Evolutionary conservation across 2,888 invertebrate genomes (phyloP).

Genomic region (Clanis bilineata): DNA sequence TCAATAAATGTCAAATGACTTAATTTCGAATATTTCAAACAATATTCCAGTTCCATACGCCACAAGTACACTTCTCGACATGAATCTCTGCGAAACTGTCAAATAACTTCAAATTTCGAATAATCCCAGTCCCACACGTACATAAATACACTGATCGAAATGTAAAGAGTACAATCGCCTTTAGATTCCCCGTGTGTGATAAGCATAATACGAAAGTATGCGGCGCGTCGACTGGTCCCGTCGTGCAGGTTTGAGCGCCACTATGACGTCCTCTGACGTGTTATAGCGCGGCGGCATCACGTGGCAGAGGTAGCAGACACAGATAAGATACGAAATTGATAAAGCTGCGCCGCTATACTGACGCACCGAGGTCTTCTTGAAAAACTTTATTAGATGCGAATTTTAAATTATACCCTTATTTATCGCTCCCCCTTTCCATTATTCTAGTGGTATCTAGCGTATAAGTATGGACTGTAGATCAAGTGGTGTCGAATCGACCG

Average conservation of each 20-base stretch:
- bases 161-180: neutral
- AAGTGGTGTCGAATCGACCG: too few relatives aligned
- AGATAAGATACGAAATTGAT: conserved; percentile 12
- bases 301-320: conserved; percentile 14
- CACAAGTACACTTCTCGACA: too few relatives aligned
- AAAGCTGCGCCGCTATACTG: neutral
- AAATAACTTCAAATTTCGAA: too few relatives aligned
- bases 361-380: neutral
- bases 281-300: neutral
- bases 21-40: too few relatives aligned
- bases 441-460: too few relatives aligned
- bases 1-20: too few relatives aligned
- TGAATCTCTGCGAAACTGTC: too few relatives aligned
- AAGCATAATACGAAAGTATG: conserved; percentile 13
- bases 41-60: too few relatives aligned
- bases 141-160: neutral
- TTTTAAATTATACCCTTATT: too few relatives aligned
- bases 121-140: neutral
- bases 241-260: conserved; percentile 13
- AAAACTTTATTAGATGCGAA: neutral
- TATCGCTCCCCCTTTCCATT: too few relatives aligned
- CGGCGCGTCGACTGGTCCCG: conserved; percentile 7
- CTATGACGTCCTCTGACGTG: conserved; percentile 7
- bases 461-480: too few relatives aligned
- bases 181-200: conserved; percentile 15